These are phyloP conservation scores for Beroe ovata DNA, from an alignment of 37 sponge, comb jelly and placozoan genomes.

Conservation along the genomic window DNA sequence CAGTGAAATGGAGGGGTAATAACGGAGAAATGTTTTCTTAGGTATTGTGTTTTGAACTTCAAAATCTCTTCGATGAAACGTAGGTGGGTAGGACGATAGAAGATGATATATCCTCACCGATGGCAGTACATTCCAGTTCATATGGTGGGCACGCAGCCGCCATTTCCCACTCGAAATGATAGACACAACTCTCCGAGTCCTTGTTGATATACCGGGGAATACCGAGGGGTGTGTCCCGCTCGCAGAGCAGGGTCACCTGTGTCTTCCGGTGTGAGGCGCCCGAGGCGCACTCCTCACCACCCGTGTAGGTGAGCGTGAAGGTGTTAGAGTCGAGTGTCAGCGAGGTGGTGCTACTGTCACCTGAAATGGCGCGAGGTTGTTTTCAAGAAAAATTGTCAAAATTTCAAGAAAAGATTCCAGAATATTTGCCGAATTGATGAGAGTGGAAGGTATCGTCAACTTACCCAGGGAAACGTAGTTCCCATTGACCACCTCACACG, in stretches of 20 bases:
- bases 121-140: background rate
- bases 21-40: background rate
- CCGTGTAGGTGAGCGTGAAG: slow-evolving; percentile 47
- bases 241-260: background rate
- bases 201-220: slow-evolving; percentile 49
- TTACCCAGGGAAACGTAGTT: slow-evolving; percentile 36
- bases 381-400: too few relatives aligned
- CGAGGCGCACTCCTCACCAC: background rate
- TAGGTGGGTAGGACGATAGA: too few relatives aligned
- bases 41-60: background rate
- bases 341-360: background rate
- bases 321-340: background rate
- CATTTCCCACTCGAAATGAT: slow-evolving; percentile 59
- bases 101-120: slow-evolving; percentile 43
- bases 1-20: background rate
- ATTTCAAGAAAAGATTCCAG: too few relatives aligned
- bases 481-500: slow-evolving; percentile 44
- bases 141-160: slow-evolving; percentile 40
- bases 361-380: too few relatives aligned
- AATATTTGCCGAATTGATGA: background rate
- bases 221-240: background rate
- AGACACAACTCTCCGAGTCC: slow-evolving; percentile 38
- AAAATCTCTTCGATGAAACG: too few relatives aligned
- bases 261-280: background rate
- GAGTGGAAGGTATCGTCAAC: background rate